These are phyloP conservation scores for Tamias sibiricus DNA, from an alignment of 2,113 vertebrate genomes.

Conservation along the genomic window DNA sequence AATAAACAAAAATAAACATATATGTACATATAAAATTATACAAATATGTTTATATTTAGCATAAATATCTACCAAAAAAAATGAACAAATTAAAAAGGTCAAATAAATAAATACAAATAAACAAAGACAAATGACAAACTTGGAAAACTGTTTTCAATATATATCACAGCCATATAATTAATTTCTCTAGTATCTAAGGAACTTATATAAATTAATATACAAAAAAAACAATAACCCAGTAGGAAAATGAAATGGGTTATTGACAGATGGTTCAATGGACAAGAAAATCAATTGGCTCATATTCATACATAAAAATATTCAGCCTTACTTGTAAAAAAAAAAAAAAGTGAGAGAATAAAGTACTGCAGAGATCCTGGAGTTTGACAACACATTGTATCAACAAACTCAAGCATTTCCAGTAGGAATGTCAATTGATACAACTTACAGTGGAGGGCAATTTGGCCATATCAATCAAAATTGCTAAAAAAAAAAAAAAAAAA, in stretches of 20 bases:
- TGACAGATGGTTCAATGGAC: not conserved
- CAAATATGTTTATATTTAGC: not conserved
- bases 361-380: not conserved
- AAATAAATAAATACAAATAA: not conserved
- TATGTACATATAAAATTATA: not conserved
- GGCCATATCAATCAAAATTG: not conserved
- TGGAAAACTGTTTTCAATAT: slow-evolving; percentile 44
- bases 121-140: not conserved
- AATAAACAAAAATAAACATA: not conserved
- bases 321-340: not conserved
- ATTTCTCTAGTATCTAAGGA: slow-evolving; percentile 10
- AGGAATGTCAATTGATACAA: not conserved
- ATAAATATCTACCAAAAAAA: not conserved
- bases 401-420: not conserved
- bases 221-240: not conserved
- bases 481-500: too few species aligned
- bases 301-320: not conserved
- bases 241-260: not conserved
- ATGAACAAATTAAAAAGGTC: not conserved
- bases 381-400: not conserved
- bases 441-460: not conserved
- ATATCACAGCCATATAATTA: not conserved
- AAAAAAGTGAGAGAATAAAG: not conserved
- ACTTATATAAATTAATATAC: not conserved
- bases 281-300: not conserved